Evolutionary conservation across 2,113 vertebrate species (phyloP), one percentile per base, ranked within the genome.

Genomic region (Brachyistius frenatus): DNA sequence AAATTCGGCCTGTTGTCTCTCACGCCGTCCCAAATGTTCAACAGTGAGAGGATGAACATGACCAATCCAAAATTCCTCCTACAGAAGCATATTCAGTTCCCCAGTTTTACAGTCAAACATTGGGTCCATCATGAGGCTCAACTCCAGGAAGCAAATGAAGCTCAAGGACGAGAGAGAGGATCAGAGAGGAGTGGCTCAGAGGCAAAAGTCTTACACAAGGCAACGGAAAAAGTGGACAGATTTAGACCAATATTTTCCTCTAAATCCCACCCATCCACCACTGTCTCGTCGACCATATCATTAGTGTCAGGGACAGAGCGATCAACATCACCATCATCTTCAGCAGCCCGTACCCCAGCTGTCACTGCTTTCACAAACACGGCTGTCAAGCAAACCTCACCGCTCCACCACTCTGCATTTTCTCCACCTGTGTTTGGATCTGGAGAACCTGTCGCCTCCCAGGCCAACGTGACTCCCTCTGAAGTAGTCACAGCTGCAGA

Each of bases 41-140:
- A 35, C 73, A 72, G 49, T 7, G 64, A 85, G 15, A 60, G 9
- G 39, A 55, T 55, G 8, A 56, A 73, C 58, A 49, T 23, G 16
- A 64, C 63, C 8, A 3, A 63, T 16, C 36, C 35, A 7, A 41
- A 80, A 49, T 5, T 63, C 33, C 61, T 54, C 5, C 44, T 66
- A 31, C 44, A 80, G n/a, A 37, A 73, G 3, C 7, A 23, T 8
- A 33, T 23, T 57, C 32, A 66, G 52, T 15, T 50, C 35, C 13
- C 11, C 0, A 7, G 23, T 7, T 46, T 74, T 41, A 66, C 75
- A 58, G 9, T 35, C 37, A 65, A 62, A 53, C 39, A 62, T 14
- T 31, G 1, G 6, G 13, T 15, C 33, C 71, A 53, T 32, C 33
- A 1, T 35, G 46, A 53, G 7, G 44, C 35, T 69, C 37, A 33